Base-by-base conservation (phyloP, 2,797 vertebrate genomes). In the Cuculus canorus region DNA sequence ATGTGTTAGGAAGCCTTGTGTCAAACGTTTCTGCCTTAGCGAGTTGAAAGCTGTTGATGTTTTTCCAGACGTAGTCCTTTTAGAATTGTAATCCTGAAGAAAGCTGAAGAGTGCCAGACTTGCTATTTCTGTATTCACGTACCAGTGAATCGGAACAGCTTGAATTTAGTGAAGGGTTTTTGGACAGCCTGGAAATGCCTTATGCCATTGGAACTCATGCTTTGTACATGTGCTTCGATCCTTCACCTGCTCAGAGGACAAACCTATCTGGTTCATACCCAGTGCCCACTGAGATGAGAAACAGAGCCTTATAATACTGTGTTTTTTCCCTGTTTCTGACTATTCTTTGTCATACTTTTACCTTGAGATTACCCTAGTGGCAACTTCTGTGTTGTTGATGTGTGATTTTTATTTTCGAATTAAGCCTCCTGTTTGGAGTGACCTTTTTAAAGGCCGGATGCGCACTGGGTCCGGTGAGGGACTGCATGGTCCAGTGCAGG, bases 101-200 rank as follows among this genome's bases (percentile, higher is more conserved):
- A 91, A 86, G 91, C 87, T 92, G 94, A 45, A 17, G 90, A 90
- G 95, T 94, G 95, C 95, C 93, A 96, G 96, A 96, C 95, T 91
- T 22, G 4, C 70, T 96, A 47, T 91, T 92, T 92, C 73, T 61
- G 59, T n/a, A 56, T 82, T 84, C 73, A 14, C 68, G 80, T 94
- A 91, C 90, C 63, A 88, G 80, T 84, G 91, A 90, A 63, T 92
- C 83, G 50, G 88, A 93, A 86, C 92, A 96, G 87, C 95, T 88
- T 93, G 95, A 77, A 65, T 92, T 87, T 54, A 90, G 71, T 64
- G 61, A 71, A 80, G 53, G 35, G 25, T 9, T 95, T 90, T 86
- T 52, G 79, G 61, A 92, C 86, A 89, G 86, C 86, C 94, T 85
- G 84, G 72, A 84, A 86, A 64, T 82, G 77, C 39, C 60, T 92